Percentiles rank a stretch among this genome's conserved stretches.
phyloP scores from a whole-genome alignment of 2,797 vertebrate species.

The Lophotriccus pileatus region DNA sequence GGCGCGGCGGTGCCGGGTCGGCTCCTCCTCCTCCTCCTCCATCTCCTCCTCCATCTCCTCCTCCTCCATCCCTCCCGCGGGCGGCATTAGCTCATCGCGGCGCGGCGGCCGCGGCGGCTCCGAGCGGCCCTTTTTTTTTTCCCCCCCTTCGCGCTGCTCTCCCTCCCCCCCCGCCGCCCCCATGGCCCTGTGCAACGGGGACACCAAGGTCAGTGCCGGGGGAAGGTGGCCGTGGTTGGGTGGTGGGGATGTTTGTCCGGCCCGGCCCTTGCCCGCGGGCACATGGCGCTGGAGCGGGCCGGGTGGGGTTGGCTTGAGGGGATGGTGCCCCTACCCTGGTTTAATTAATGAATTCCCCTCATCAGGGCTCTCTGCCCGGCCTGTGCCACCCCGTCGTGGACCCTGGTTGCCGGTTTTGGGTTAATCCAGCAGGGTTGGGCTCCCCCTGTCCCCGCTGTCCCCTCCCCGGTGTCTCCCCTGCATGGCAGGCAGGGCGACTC shows the following conservation, averaged over 20 bases:
- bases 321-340: background rate
- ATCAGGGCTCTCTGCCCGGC: background rate
- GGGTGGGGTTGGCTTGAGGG: background rate
- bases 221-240: no score
- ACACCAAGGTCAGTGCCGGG: constrained; percentile 87
- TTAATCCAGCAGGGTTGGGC: no score
- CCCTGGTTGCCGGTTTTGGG: no score
- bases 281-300: background rate
- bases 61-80: constrained; percentile 37
- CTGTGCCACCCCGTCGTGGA: background rate
- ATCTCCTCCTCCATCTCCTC: no score
- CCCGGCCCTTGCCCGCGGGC: background rate
- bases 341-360: background rate
- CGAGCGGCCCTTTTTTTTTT: background rate
- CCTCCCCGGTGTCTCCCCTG: no score
- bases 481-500: no score
- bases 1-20: background rate
- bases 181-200: constrained; percentile 98
- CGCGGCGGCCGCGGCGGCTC: background rate
- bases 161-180: constrained; percentile 69
- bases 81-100: constrained; percentile 58
- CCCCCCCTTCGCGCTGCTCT: background rate
- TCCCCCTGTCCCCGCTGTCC: no score
- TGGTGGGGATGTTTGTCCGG: no score
- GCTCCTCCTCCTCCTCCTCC: background rate